Evolutionary conservation across 2,888 invertebrate genomes (phyloP), one percentile per base, ranked within the genome.

Genomic region (Agrotis puta): DNA sequence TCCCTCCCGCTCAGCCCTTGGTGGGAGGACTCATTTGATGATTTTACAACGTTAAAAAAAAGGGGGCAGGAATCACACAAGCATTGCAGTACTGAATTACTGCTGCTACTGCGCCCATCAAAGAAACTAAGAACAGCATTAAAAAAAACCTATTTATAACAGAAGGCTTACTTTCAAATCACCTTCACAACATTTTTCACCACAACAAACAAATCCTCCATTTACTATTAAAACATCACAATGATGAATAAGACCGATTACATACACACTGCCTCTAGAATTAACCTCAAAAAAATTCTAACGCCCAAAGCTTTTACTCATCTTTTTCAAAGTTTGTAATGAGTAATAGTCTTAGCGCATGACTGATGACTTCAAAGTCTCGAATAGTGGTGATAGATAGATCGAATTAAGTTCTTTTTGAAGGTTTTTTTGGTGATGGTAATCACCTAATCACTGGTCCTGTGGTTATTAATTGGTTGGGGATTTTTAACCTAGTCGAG

Each of bases 211-310:
- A 77, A 75, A 77, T 75, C 70, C 54, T 67, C 74, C 27, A 71
- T 70, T 77, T 72, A 76, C 74, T 84, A 85, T 85, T 85, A 84
- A 83, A 85, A 84, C 81, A 85, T 85, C 85, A 84, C 70, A 45
- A 72, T 79, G 84, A 84, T 84, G 70, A 77, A 85, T 85, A 74
- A 71, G 83, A 74, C n/a, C 69, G 73, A 85, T 85, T 85, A 85
- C 77, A 59, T 67, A 74, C 64, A 78, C 47, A 53, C 57, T 74
- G 74, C 72, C 75, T 76, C 70, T 81, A 84, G 77, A 79, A 84
- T 85, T 85, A 85, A 79, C 74, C 64, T 73, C 69, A 71, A 84
- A 75, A n/a, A 70, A 83, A 70, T 79, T 78, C 50, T 71, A 64
- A 78, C 83, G 85, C 84, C 82, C 82, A 76, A 71, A 82, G 76